These are phyloP conservation scores for Agapornis roseicollis DNA, from an alignment of 2,113 vertebrate genomes.

Conservation along the genomic window DNA sequence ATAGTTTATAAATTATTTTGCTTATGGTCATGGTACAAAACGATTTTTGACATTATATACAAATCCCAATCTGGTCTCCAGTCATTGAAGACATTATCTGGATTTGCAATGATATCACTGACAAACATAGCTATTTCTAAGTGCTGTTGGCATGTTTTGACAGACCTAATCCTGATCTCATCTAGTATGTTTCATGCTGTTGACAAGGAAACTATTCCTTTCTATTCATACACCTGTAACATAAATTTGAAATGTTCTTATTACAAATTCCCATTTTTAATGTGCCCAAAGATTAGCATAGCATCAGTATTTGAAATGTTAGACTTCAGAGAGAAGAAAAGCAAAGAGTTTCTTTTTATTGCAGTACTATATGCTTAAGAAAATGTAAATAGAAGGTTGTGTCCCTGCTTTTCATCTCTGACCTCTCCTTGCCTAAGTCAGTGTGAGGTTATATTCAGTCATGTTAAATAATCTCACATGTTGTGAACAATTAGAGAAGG, in stretches of 20 bases:
- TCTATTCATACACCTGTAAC: background rate
- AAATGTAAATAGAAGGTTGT: background rate
- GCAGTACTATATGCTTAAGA: background rate
- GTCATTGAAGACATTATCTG: background rate
- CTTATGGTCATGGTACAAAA: background rate
- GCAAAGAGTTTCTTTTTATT: background rate
- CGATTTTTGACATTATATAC: background rate
- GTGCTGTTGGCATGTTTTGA: conserved; percentile 2
- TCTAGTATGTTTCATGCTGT: background rate
- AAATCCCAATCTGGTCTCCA: background rate
- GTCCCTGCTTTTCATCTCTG: background rate
- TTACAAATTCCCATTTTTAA: background rate
- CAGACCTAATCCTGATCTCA: background rate
- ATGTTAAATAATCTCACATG: rapidly evolving
- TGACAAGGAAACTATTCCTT: background rate
- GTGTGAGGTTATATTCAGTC: background rate
- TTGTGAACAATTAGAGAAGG: background rate
- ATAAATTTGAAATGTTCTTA: background rate
- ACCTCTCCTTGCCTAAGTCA: background rate
- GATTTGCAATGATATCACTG: background rate
- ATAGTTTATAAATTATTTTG: background rate
- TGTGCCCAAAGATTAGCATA: background rate
- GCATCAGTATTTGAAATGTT: background rate
- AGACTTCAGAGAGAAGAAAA: background rate
- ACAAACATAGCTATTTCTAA: background rate